Percentiles rank a stretch among this genome's conserved stretches.
These are phyloP conservation scores for Phenganax subtilis DNA, from an alignment of 92 coral and sea anemone species.

Conservation along the genomic window DNA sequence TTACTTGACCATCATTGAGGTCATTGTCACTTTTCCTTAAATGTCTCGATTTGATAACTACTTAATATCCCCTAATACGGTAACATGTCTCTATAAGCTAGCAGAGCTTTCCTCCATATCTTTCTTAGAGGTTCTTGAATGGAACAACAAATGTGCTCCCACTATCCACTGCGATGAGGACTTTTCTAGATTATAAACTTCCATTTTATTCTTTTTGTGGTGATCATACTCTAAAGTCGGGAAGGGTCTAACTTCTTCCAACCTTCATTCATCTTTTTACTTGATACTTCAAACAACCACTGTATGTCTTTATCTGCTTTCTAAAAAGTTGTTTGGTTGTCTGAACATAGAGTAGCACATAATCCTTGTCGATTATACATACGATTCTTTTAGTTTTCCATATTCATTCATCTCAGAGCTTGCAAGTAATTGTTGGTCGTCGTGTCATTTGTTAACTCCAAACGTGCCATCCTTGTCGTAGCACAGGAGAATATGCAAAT, in stretches of 20 bases:
- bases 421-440: conserved; percentile 47
- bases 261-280: not conserved
- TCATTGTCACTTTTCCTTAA: conserved; percentile 33
- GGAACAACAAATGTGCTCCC: too few relatives aligned
- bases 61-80: conserved; percentile 39
- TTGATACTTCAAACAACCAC: conserved; percentile 16
- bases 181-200: conserved; percentile 39
- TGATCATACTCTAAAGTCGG: conserved; percentile 7
- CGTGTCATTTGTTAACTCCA: conserved; percentile 41
- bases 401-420: conserved; percentile 36
- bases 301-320: conserved; percentile 28
- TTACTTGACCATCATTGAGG: conserved; percentile 27
- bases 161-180: conserved; percentile 36
- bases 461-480: conserved; percentile 35
- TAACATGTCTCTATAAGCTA: conserved; percentile 30
- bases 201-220: conserved; percentile 40
- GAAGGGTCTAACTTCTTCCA: conserved; percentile 32
- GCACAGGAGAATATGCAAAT: conserved; percentile 47
- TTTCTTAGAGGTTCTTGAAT: conserved; percentile 36
- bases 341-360: conserved; percentile 46
- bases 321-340: conserved; percentile 45
- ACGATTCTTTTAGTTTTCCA: too few relatives aligned
- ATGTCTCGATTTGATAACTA: conserved; percentile 39
- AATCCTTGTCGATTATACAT: conserved; percentile 43
- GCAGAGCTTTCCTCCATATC: conserved; percentile 30